Conservation (phyloP, 2,888 invertebrate genomes). For the Epiperipatus broadwayi region DNA sequence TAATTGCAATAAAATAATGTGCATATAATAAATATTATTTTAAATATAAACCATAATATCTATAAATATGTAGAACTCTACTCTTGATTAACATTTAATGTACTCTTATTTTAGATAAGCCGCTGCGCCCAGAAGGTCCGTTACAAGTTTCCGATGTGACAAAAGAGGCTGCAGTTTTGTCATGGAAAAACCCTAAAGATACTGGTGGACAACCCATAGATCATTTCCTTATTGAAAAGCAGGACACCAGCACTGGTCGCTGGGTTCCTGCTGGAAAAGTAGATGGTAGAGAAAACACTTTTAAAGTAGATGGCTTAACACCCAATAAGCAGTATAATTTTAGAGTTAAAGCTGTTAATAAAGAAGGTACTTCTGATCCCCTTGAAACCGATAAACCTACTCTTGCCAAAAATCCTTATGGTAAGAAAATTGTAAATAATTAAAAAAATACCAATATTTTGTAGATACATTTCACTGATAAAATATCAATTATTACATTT, state of each 20-base stretch:
- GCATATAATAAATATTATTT: no score
- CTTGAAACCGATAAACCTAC: slow-evolving; percentile 70
- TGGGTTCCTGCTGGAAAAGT: slow-evolving; percentile 77
- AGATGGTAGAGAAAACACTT: slow-evolving; percentile 35
- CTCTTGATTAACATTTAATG: no score
- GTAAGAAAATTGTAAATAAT: no score
- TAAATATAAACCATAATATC: no score
- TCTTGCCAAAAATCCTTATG: slow-evolving; percentile 88
- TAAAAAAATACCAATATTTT: no score
- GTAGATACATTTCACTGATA: no score
- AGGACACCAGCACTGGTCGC: slow-evolving; percentile 71
- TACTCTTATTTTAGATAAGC: slow-evolving; percentile 40
- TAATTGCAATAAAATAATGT: no score
- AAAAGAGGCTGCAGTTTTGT: slow-evolving; percentile 67
- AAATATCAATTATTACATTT: not conserved
- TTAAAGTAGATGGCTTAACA: slow-evolving; percentile 32
- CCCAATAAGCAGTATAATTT: slow-evolving; percentile 37
- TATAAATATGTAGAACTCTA: no score
- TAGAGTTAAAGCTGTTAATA: slow-evolving; percentile 37
- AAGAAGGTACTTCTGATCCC: slow-evolving; percentile 55
- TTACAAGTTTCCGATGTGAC: slow-evolving; percentile 69
- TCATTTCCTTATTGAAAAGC: slow-evolving; percentile 68
- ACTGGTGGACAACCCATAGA: slow-evolving; percentile 42
- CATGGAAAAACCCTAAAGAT: slow-evolving; percentile 84
- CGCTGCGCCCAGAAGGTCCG: slow-evolving; percentile 70